A percentile compares a stretch with the other conserved stretches of the same genome.
These are phyloP conservation scores for Hydrotaea cyrtoneurina DNA, from an alignment of 2,888 invertebrate genomes.

Conservation along the genomic window DNA sequence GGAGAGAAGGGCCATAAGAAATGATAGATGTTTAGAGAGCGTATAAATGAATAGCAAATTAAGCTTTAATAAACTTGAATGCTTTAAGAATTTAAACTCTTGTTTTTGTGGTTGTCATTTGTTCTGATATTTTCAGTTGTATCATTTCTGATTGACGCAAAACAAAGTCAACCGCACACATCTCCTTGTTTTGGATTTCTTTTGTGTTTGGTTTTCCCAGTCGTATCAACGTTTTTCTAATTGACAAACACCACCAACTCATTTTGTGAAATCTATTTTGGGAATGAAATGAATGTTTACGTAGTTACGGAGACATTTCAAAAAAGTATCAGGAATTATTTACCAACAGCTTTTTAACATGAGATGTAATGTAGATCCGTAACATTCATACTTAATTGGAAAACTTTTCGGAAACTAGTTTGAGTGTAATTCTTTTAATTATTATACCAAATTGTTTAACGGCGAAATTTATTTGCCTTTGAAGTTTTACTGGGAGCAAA, in stretches of 20 bases:
- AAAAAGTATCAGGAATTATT: not conserved
- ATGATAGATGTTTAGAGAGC: not conserved
- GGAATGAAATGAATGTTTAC: not conserved
- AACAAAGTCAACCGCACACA: not conserved
- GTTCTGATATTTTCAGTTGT: too few relatives aligned
- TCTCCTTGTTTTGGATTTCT: not conserved
- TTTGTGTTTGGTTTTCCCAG: not conserved
- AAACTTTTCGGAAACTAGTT: too few relatives aligned
- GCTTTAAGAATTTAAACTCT: constrained; percentile 5
- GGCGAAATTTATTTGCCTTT: too few relatives aligned
- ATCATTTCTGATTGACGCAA: not conserved
- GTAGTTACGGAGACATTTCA: not conserved
- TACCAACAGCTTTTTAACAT: not conserved
- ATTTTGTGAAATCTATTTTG: not conserved
- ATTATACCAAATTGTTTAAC: too few relatives aligned
- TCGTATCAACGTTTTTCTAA: constrained; percentile 5
- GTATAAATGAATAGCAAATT: constrained; percentile 22
- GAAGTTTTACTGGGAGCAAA: too few relatives aligned
- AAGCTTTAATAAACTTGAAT: constrained; percentile 4
- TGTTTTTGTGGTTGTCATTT: not conserved
- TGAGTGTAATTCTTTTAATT: too few relatives aligned
- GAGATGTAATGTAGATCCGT: too few relatives aligned
- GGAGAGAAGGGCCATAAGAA: not conserved
- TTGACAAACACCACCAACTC: constrained; percentile 7
- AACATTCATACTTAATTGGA: too few relatives aligned